Evolutionary conservation across 2,888 invertebrate genomes (phyloP).

Genomic region (Philhelius pedissequus): DNA sequence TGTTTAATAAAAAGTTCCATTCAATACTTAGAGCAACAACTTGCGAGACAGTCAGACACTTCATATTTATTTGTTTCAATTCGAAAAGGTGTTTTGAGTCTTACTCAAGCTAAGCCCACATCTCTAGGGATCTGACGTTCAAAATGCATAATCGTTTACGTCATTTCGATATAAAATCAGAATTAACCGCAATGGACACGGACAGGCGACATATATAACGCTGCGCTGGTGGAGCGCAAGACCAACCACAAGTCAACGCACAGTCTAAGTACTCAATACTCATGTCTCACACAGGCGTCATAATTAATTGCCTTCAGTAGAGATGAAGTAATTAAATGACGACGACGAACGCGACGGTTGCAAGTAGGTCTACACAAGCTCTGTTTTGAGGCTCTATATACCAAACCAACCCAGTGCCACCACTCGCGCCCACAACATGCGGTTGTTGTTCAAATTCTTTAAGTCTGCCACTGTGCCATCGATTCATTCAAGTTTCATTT

Average conservation of each 20-base stretch:
- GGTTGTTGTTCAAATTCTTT: slow-evolving; percentile 29
- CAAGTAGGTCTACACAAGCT: slow-evolving; percentile 9
- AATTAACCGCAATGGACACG: slow-evolving; percentile 29
- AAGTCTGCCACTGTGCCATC: slow-evolving; percentile 30
- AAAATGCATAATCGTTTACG: slow-evolving; percentile 27
- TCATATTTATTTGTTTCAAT: not conserved
- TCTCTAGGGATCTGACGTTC: not conserved
- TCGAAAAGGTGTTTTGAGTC: slow-evolving; percentile 18
- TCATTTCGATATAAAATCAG: slow-evolving; percentile 43
- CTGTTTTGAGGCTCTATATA: not conserved
- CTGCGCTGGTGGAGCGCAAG: not conserved
- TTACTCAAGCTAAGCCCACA: slow-evolving; percentile 9
- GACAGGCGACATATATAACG: slow-evolving; percentile 13
- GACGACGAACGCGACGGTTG: no score
- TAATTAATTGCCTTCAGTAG: slow-evolving; percentile 49
- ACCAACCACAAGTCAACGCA: slow-evolving; percentile 6
- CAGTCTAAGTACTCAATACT: not conserved
- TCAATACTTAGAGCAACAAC: not conserved
- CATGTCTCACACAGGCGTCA: slow-evolving; percentile 24
- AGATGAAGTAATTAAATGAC: slow-evolving; percentile 56
- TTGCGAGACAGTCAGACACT: not conserved
- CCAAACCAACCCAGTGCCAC: not conserved
- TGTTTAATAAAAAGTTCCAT: no score
- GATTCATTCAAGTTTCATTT: slow-evolving; percentile 33
- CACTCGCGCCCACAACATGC: slow-evolving; percentile 28